These are phyloP conservation scores for Amblyornis subalaris DNA, from an alignment of 2,113 vertebrate species.

Conservation along the genomic window DNA sequence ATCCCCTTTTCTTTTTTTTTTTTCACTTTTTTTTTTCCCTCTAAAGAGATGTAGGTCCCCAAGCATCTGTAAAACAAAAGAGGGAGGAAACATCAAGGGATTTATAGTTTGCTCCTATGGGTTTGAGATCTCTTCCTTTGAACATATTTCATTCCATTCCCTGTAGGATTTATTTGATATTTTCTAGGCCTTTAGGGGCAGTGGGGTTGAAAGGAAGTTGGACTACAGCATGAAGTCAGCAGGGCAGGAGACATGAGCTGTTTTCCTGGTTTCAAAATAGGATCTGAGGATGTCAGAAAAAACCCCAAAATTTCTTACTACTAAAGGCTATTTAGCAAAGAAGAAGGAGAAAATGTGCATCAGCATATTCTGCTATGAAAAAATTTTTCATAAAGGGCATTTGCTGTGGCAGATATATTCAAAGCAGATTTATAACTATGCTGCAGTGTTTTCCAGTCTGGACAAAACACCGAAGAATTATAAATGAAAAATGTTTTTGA, in stretches of 20 bases:
- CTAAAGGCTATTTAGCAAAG: not conserved
- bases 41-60: not conserved
- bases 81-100: not conserved
- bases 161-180: not conserved
- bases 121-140: not conserved
- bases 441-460: not conserved
- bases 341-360: not conserved
- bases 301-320: not conserved
- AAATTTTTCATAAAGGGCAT: not conserved
- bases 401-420: not conserved
- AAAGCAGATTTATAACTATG: not conserved
- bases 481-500: not conserved
- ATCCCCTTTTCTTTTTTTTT: not conserved
- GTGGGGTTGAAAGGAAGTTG: not conserved
- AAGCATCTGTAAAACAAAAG: slow-evolving; percentile 11
- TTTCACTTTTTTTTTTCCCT: rapidly evolving
- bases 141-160: not conserved
- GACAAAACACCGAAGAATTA: not conserved
- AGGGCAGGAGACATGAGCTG: not conserved
- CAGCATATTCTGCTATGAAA: not conserved
- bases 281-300: not conserved
- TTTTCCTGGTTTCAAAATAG: not conserved
- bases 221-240: not conserved
- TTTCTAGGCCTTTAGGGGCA: not conserved
- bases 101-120: not conserved